Evolutionary conservation across 2,113 vertebrate species (phyloP), one percentile per base, ranked within the genome.

Genomic region (Callithrix jacchus): DNA sequence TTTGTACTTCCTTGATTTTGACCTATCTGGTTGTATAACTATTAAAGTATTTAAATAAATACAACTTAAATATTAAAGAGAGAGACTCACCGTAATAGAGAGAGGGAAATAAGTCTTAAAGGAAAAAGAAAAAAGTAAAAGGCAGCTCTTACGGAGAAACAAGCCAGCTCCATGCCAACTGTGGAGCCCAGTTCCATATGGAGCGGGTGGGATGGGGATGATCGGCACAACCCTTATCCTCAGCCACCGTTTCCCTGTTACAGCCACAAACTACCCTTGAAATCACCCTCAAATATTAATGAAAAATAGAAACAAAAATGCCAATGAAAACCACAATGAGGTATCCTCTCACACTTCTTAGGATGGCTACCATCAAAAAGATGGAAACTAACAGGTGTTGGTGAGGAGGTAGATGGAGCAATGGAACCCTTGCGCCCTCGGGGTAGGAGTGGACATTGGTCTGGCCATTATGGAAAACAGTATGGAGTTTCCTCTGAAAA

Each of bases 141-240:
- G 23, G 14, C 80, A 8, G 35, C 37, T 7, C 5, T 13, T 37
- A 3, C 5, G 25, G 25, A 70, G 47, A 81, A 17, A 25, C 0
- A 14, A 45, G 49, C 13, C 20, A 42, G 42, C 42, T 42, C 42
- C 42, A 42, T 42, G 42, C 42, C 42, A 42, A 4, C 18, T 20
- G 11, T 1, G 0, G 49, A 18, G 64, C 13, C 21, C 37, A 2
- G 5, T 4, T 23, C 25, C 0, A 4, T 45, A 71, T 0, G 0
- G 3, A 6, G 73, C 4, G 0, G 13, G 25, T 25, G 7, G 35
- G 47, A 11, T 18, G 9, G 27, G 3, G 18, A 17, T 6, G n/a
- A 17, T 8, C 0, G 3, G 40, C 18, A 1, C 35, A 25, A 0
- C 7, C 1, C 37, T 13, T 37, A 64, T 1, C 4, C 20, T 4